Percentiles rank a stretch among this genome's conserved stretches.
These are phyloP conservation scores for Drosophila longiperda DNA, from an alignment of 2,888 invertebrate genomes.

Conservation along the genomic window DNA sequence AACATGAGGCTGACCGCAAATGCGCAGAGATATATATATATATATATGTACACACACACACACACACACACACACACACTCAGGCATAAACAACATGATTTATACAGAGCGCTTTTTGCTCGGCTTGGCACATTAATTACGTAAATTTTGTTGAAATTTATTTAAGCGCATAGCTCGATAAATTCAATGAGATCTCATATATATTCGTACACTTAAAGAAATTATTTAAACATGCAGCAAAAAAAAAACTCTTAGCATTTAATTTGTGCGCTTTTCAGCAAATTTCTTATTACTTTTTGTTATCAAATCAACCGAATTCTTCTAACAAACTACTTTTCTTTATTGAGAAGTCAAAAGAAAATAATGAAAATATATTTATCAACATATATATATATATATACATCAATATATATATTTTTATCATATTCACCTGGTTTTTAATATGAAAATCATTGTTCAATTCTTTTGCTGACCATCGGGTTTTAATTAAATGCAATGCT, in stretches of 20 bases:
- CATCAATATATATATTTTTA: neutral
- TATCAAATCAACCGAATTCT: neutral
- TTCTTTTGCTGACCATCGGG: neutral
- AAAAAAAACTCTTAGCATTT: too few relatives aligned
- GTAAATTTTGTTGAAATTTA: slow-evolving; percentile 72
- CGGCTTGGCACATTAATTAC: slow-evolving; percentile 70
- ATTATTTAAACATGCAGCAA: slow-evolving; percentile 28
- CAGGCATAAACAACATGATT: slow-evolving; percentile 39
- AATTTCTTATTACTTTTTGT: slow-evolving; percentile 1
- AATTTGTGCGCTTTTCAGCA: slow-evolving; percentile 51
- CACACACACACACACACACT: neutral
- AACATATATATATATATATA: neutral
- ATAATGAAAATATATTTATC: neutral
- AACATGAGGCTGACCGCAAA: slow-evolving; percentile 73
- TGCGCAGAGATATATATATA: slow-evolving; percentile 42
- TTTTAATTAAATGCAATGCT: neutral
- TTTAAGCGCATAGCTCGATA: slow-evolving; percentile 54
- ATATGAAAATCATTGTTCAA: neutral
- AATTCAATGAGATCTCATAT: slow-evolving; percentile 9
- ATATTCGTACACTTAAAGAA: slow-evolving; percentile 2
- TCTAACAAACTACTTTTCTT: neutral
- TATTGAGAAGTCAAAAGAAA: neutral
- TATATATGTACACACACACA: slow-evolving; percentile 8
- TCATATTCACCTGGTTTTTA: neutral
- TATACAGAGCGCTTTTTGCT: slow-evolving; percentile 44